Evolutionary conservation across 2,113 vertebrate species (phyloP).

Genomic region (Cyprinodon variegatus): DNA sequence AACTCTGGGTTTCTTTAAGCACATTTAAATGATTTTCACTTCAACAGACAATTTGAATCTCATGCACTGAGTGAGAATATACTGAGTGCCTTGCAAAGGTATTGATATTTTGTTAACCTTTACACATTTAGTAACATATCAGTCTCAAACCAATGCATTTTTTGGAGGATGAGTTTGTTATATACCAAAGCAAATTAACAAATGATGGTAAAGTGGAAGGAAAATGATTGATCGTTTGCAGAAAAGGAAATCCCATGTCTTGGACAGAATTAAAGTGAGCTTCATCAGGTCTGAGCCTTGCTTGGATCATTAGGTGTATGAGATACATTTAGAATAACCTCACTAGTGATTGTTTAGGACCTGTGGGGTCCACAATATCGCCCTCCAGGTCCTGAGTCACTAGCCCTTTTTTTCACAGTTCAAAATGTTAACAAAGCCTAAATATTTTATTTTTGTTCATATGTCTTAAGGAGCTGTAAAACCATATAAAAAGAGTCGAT

Average conservation of each 20-base stretch:
- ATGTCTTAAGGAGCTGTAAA: no score
- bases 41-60: conserved; percentile 16
- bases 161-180: neutral
- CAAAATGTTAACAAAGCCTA: no score
- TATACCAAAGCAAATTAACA: neutral
- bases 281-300: no score
- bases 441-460: no score
- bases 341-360: no score
- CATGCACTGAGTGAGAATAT: conserved; percentile 33
- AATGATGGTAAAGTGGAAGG: neutral
- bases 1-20: conserved; percentile 14
- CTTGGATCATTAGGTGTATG: no score
- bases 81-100: neutral
- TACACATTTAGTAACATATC: neutral
- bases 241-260: neutral
- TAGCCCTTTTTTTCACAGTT: no score
- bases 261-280: no score
- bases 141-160: neutral
- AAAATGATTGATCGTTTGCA: neutral
- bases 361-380: no score
- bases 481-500: no score
- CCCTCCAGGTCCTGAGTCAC: no score
- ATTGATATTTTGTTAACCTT: neutral
- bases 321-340: no score
- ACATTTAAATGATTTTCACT: conserved; percentile 4